Base-by-base conservation (phyloP, 2,113 vertebrate species). In the Colistium nudipinnis region DNA sequence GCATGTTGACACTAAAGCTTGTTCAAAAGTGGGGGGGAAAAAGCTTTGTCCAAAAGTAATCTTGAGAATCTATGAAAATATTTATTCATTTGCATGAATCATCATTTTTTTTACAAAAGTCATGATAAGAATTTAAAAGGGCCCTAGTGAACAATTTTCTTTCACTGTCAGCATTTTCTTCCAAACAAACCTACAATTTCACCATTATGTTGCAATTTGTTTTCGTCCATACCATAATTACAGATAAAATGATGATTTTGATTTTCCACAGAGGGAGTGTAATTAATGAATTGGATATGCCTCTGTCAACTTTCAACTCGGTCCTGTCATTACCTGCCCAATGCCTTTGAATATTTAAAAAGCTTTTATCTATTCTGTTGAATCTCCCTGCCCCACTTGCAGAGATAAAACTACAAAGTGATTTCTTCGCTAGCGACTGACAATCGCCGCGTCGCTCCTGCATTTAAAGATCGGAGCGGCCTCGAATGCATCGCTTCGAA, bases 401-500 rank as follows among this genome's bases (percentile, higher is more conserved):
- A 63, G 38, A 72, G 65, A 74, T 66, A 65, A 64, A 78, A 71
- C 44, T 17, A 39, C 45, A 52, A 59, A 81, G 41, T 10, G 10
- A 68, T 48, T 48, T 24, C 52, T 83, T 76, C 38, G 30, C 64
- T 78, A 56, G 53, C 64, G 30, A 16, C 43, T 13, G 38, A 45
- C 45, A 60, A 12, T 61, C 65, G 61, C 60, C 38, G 16, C 70
- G 49, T 71, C 47, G 43, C 64, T 25, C 20, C 22, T 27, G 33
- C 49, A 68, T 83, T 59, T 74, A 66, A 76, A 85, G 47, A n/a
- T n/a, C 16, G 38, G 12, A 33, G 54, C 19, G 70, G 22, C 74
- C 80, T 68, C 86, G 83, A 86, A 83, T 68, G 31, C 52, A 61
- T 71, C 25, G n/a, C 64, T 83, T 76, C 39, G 59, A 76, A 86